These are phyloP conservation scores for Hemaris fuciformis DNA, from an alignment of 2,888 invertebrate genomes.

Conservation along the genomic window DNA sequence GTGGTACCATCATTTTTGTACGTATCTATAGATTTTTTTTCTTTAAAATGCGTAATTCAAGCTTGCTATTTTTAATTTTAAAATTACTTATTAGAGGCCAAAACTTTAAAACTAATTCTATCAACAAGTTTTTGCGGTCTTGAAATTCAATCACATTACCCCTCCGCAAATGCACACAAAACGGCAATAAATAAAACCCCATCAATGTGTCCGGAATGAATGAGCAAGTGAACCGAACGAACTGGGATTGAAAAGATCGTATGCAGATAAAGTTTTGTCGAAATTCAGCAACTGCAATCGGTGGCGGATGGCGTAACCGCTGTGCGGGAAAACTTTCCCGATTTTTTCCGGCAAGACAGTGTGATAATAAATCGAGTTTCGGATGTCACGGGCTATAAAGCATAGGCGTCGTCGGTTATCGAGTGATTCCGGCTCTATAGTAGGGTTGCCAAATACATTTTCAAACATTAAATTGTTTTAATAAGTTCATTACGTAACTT, in stretches of 20 bases:
- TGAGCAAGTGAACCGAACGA: not conserved
- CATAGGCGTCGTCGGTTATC: conserved; percentile 78
- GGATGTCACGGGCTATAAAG: conserved; percentile 80
- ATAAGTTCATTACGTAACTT: not conserved
- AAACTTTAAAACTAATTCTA: too few relatives aligned
- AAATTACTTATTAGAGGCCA: too few relatives aligned
- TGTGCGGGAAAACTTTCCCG: conserved; percentile 33
- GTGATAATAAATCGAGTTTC: conserved; percentile 77
- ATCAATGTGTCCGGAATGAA: not conserved
- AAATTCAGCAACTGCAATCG: not conserved
- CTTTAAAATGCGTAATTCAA: too few relatives aligned
- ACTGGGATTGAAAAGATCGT: not conserved
- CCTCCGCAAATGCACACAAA: not conserved
- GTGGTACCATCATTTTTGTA: too few relatives aligned
- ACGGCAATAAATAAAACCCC: not conserved
- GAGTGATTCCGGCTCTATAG: conserved; percentile 63
- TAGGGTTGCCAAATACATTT: conserved; percentile 13
- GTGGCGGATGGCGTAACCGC: not conserved
- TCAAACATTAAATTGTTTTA: not conserved
- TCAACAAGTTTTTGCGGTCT: too few relatives aligned
- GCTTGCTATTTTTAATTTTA: too few relatives aligned
- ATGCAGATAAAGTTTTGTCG: not conserved
- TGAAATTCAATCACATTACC: not conserved
- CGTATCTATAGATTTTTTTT: too few relatives aligned
- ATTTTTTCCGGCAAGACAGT: conserved; percentile 56